A percentile compares a stretch with the other conserved stretches of the same genome.
Evolutionary conservation across 92 coral and sea anemone species (phyloP).

Genomic region (Isaurus tuberculatus): DNA sequence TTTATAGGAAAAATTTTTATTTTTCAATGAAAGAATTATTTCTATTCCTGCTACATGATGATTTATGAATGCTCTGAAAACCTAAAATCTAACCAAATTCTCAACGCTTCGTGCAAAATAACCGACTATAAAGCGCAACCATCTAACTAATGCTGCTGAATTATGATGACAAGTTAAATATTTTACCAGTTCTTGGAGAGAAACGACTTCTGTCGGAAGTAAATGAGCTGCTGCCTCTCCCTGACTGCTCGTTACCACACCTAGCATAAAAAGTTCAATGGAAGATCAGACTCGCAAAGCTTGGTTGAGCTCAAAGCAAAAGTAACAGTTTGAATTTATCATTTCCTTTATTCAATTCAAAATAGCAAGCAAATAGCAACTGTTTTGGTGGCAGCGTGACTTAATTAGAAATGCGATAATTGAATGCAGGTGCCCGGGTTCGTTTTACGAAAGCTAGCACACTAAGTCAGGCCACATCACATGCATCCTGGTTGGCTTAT

Average conservation of each 20-base stretch:
- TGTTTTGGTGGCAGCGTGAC: too few relatives aligned
- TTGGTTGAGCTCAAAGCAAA: background rate
- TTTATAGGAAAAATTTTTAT: too few relatives aligned
- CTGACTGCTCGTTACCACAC: slow-evolving; percentile 72
- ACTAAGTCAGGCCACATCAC: too few relatives aligned
- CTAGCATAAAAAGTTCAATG: slow-evolving; percentile 39
- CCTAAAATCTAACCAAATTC: background rate
- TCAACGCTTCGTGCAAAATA: background rate
- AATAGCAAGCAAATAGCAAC: too few relatives aligned
- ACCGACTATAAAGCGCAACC: background rate
- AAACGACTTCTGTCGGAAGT: slow-evolving; percentile 65
- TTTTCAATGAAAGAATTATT: too few relatives aligned
- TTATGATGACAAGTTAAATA: background rate
- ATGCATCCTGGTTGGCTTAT: too few relatives aligned
- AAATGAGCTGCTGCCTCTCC: slow-evolving; percentile 71
- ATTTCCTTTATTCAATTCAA: too few relatives aligned
- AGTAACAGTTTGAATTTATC: too few relatives aligned
- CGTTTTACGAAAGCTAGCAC: too few relatives aligned
- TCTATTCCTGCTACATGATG: too few relatives aligned
- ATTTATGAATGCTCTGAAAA: background rate
- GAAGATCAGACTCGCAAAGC: slow-evolving; percentile 2
- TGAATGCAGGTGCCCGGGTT: too few relatives aligned
- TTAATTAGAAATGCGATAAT: too few relatives aligned
- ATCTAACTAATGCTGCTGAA: background rate
- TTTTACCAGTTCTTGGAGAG: slow-evolving; percentile 64